Conservation (phyloP, 2,113 vertebrate genomes). For the Salvelinus sp. region DNA sequence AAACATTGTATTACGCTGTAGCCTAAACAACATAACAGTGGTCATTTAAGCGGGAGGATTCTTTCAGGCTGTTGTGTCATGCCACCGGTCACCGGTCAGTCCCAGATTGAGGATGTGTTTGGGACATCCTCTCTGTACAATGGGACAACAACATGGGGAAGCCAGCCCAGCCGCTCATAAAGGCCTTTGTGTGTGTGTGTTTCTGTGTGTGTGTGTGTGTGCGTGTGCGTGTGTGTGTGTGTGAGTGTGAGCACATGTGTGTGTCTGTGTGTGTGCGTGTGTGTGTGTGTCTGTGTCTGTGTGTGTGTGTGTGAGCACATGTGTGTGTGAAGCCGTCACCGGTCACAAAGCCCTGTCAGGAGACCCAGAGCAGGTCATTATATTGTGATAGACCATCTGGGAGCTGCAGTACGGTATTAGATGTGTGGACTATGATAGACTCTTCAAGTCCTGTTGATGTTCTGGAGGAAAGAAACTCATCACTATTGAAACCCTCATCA, state of each 20-base stretch:
- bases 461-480: neutral
- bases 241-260: too few relatives aligned
- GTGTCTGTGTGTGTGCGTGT: too few relatives aligned
- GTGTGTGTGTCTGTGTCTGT: too few relatives aligned
- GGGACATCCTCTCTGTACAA: conserved; percentile 64
- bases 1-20: neutral
- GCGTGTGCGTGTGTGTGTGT: too few relatives aligned
- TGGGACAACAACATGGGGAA: conserved; percentile 54
- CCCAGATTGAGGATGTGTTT: conserved; percentile 56
- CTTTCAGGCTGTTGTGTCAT: neutral
- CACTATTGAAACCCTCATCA: neutral
- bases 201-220: too few relatives aligned
- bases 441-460: conserved; percentile 36
- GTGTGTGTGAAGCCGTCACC: too few relatives aligned
- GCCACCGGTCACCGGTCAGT: conserved; percentile 8
- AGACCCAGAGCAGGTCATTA: conserved; percentile 20
- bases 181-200: too few relatives aligned
- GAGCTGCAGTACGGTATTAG: conserved; percentile 42
- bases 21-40: conserved; percentile 1
- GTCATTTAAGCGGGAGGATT: conserved; percentile 6
- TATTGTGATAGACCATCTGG: conserved; percentile 15
- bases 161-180: neutral
- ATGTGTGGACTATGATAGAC: conserved; percentile 4
- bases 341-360: too few relatives aligned
- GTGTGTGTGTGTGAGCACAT: too few relatives aligned